A percentile compares a stretch with the other conserved stretches of the same genome.
phyloP scores from a whole-genome alignment of 2,797 vertebrate species.

The Parauchenoglanis punctatus region DNA sequence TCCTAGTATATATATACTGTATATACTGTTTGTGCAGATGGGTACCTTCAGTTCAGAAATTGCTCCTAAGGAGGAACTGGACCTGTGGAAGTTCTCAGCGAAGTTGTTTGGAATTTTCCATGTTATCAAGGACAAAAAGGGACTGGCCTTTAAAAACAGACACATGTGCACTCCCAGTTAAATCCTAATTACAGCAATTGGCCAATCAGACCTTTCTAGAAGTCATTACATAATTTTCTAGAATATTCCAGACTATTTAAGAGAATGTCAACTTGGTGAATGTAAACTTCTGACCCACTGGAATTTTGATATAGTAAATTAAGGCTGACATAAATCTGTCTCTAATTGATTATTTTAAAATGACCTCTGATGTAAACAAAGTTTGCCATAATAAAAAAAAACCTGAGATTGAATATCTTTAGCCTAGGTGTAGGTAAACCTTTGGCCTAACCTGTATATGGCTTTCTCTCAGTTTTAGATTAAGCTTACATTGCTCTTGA shows the following conservation, averaged over 20 bases:
- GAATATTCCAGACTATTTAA: neutral
- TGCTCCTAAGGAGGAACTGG: neutral
- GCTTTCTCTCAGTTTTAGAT: neutral
- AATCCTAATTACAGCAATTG: neutral
- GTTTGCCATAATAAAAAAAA: neutral
- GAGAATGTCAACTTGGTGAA: neutral
- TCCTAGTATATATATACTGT: no score
- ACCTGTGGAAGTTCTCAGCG: neutral
- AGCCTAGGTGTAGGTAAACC: neutral
- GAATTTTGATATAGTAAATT: neutral
- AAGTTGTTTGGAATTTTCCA: neutral
- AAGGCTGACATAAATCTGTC: neutral
- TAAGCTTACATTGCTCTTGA: neutral
- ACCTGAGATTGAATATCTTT: no score
- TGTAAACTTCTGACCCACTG: neutral
- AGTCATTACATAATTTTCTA: no score
- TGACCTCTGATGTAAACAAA: no score
- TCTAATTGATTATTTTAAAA: neutral
- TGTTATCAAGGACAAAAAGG: neutral
- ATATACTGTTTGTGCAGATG: neutral
- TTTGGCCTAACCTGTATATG: neutral
- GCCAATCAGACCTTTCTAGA: neutral
- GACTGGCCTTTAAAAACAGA: no score
- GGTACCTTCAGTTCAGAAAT: neutral
- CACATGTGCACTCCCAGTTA: neutral